Evolutionary conservation across 2,797 vertebrate genomes (phyloP).

Genomic region (Oreortyx pictus): DNA sequence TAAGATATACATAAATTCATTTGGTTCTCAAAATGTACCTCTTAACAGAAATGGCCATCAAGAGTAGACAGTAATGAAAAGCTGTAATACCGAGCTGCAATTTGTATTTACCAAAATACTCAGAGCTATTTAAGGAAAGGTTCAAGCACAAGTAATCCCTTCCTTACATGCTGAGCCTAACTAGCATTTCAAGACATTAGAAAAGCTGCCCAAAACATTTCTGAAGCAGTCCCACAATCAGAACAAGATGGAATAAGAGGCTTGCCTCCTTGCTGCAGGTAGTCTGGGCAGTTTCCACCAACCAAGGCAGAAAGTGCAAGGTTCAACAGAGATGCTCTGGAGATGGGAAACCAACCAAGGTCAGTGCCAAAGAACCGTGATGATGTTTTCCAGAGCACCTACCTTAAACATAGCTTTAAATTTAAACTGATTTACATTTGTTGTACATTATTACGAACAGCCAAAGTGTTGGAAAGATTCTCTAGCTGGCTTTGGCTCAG

Average conservation of each 20-base stretch:
- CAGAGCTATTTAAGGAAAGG: slow-evolving; percentile 13
- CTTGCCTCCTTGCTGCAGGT: neutral
- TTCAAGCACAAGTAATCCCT: neutral
- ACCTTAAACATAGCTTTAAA: neutral
- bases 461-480: neutral
- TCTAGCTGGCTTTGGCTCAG: neutral
- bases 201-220: neutral
- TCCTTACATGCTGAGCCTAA: neutral
- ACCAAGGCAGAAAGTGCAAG: neutral
- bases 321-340: neutral
- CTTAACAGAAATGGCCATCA: slow-evolving; percentile 2
- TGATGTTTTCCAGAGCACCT: neutral
- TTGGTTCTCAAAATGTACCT: neutral
- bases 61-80: slow-evolving; percentile 15
- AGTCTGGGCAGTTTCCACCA: neutral
- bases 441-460: slow-evolving; percentile 1
- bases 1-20: neutral
- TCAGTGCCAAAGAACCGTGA: neutral
- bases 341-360: fast-evolving
- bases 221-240: neutral
- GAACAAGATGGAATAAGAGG: neutral
- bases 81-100: neutral
- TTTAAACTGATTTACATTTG: neutral
- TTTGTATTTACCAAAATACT: neutral
- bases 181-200: neutral